phyloP scores from a whole-genome alignment of 53 echinoderm and acorn worm genomes.

The Astropecten irregularis region DNA sequence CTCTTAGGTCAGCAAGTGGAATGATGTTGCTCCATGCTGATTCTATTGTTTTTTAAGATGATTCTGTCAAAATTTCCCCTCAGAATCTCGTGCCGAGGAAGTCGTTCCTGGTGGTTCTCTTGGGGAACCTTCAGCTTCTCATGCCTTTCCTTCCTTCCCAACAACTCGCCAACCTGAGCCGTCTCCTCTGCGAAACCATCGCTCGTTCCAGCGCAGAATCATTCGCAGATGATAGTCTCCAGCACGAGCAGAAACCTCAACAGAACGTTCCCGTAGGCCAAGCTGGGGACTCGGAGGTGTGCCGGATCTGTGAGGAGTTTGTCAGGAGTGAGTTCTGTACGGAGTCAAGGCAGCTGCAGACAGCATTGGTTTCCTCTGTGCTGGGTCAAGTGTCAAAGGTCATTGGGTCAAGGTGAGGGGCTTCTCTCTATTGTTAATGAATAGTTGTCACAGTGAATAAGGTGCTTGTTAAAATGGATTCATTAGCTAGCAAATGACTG shows the following conservation, averaged over 20 bases:
- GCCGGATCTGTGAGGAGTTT: slow-evolving; percentile 34
- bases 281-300: not conserved
- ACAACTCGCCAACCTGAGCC: not conserved
- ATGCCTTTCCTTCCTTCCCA: slow-evolving; percentile 17
- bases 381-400: slow-evolving; percentile 46
- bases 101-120: too few species aligned
- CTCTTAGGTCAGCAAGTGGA: too few species aligned
- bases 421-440: not conserved
- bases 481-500: too few species aligned
- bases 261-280: too few species aligned
- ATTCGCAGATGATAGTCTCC: not conserved
- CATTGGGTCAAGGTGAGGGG: slow-evolving; percentile 1
- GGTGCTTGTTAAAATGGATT: too few species aligned
- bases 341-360: slow-evolving; percentile 81
- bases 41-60: too few species aligned
- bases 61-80: too few species aligned
- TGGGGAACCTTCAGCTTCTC: slow-evolving; percentile 6
- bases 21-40: too few species aligned
- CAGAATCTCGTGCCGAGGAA: too few species aligned
- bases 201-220: not conserved
- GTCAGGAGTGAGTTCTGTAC: slow-evolving; percentile 58
- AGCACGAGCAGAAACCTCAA: not conserved
- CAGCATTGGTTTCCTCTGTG: slow-evolving; percentile 52
- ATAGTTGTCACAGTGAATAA: too few species aligned
- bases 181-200: slow-evolving; percentile 20